Conservation (phyloP, 2,113 vertebrate genomes). For the Uria lomvia region DNA sequence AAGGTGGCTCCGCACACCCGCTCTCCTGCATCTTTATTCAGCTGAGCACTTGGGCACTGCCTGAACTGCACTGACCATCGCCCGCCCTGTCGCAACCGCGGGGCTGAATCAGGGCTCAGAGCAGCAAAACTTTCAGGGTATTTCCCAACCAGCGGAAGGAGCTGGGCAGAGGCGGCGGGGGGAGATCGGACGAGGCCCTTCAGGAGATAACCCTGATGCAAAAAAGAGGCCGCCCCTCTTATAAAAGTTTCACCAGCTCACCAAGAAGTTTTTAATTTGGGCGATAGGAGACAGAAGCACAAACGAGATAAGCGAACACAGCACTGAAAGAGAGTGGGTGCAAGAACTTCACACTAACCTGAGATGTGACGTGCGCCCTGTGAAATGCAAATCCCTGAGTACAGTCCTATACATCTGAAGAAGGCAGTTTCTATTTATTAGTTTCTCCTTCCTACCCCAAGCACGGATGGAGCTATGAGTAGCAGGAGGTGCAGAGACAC, state of each 20-base stretch:
- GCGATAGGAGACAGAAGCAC: neutral
- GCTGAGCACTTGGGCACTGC: neutral
- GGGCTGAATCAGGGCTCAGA: neutral
- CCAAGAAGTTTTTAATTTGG: neutral
- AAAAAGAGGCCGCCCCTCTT: neutral
- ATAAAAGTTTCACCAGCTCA: neutral
- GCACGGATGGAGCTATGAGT: neutral
- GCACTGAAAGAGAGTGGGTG: neutral
- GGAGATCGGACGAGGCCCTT: neutral
- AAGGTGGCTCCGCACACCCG: rapidly evolving
- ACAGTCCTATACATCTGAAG: neutral
- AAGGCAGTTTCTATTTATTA: too few species aligned
- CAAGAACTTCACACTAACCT: neutral
- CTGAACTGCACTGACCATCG: neutral
- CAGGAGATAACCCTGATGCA: neutral
- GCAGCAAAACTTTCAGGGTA: neutral
- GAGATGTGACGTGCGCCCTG: neutral
- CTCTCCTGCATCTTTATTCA: neutral
- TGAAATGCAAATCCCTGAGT: neutral
- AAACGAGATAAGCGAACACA: neutral
- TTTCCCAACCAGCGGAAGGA: neutral
- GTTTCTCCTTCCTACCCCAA: neutral
- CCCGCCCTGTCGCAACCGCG: neutral
- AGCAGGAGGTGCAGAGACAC: neutral
- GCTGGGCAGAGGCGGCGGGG: neutral